Evolutionary conservation across 2,113 vertebrate genomes (phyloP), one percentile per base, ranked within the genome.

Genomic region (Equus quagga): DNA sequence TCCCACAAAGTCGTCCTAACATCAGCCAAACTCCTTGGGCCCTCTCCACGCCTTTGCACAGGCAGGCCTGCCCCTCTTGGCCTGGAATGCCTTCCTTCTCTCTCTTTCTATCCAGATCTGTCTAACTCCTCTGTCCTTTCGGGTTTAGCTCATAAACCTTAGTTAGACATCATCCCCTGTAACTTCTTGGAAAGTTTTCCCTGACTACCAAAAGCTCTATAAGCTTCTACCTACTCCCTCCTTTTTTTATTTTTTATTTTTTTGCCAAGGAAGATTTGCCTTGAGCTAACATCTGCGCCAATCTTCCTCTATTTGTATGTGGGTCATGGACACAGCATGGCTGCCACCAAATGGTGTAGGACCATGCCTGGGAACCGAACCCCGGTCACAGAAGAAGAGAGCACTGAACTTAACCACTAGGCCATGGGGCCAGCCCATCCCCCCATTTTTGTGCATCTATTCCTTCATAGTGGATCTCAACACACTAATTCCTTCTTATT

Each of bases 21-120:
- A 28, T 11, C 28, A 62, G 0, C 9, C 58, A 70, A 0, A 13
- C 31, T 76, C 10, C 0, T 54, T 23, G 54, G 12, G 17, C 46
- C 8, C 24, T 76, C 46, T 73, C 51, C 24, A 31, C 28, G 75
- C 4, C 23, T 67, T 33, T 51, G 64, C 33, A 49, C 51, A 11
- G 1, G 15, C 3, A 41, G 23, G 8, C 44, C 24, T 75, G 41
- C 7, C 3, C 15, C 49, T 54, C 51, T 54, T 46, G 41, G n/a
- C 44, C 62, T 24, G 23, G 12, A 54, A 89, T 14, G 19, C 31
- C 60, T 54, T 44, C 23, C 44, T 69, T 65, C 49, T 41, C 4
- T 33, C 5, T 5, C 56, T 78, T 95, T 51, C 54, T 18, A 8
- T 3, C 2, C 49, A 58, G 28, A 65, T 28, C 24, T 23, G 19